phyloP scores from a whole-genome alignment of 2,888 invertebrate species.

The Neoscelio sp. region DNA sequence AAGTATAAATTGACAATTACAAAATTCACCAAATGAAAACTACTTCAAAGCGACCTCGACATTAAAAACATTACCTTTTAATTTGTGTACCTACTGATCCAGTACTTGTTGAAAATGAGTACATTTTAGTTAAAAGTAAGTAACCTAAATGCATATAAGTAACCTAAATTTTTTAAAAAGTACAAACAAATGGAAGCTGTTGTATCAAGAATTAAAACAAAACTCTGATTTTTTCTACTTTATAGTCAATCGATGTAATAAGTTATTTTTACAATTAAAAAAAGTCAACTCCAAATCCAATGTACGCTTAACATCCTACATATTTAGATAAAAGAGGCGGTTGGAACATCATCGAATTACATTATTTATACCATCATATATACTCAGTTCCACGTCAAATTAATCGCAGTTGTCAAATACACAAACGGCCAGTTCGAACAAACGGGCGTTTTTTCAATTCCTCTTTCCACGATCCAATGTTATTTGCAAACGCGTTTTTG shows the following conservation, averaged over 20 bases:
- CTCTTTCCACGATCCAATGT: slow-evolving; percentile 29
- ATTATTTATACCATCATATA: slow-evolving; percentile 31
- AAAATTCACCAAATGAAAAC: too few species aligned
- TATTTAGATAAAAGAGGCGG: slow-evolving; percentile 51
- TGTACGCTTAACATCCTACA: slow-evolving; percentile 52
- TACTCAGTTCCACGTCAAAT: slow-evolving; percentile 40
- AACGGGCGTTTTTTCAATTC: slow-evolving; percentile 51
- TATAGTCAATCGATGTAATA: slow-evolving; percentile 52
- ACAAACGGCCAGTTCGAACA: slow-evolving; percentile 24
- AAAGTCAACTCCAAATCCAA: slow-evolving; percentile 50
- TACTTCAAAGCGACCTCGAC: too few species aligned
- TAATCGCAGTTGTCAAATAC: slow-evolving; percentile 35
- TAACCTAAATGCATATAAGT: too few species aligned
- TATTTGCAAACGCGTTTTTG: slow-evolving; percentile 3
- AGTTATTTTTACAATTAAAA: slow-evolving; percentile 65
- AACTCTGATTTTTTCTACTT: slow-evolving; percentile 29
- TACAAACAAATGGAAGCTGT: background rate
- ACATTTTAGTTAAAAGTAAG: too few species aligned
- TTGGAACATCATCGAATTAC: slow-evolving; percentile 54
- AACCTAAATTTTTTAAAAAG: too few species aligned
- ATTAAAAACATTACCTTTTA: too few species aligned
- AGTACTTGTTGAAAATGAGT: too few species aligned
- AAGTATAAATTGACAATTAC: too few species aligned
- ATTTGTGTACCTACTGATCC: too few species aligned
- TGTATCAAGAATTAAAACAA: slow-evolving; percentile 9